phyloP scores from a whole-genome alignment of 2,113 vertebrate genomes.

The Petrocephalus microphthalmus region DNA sequence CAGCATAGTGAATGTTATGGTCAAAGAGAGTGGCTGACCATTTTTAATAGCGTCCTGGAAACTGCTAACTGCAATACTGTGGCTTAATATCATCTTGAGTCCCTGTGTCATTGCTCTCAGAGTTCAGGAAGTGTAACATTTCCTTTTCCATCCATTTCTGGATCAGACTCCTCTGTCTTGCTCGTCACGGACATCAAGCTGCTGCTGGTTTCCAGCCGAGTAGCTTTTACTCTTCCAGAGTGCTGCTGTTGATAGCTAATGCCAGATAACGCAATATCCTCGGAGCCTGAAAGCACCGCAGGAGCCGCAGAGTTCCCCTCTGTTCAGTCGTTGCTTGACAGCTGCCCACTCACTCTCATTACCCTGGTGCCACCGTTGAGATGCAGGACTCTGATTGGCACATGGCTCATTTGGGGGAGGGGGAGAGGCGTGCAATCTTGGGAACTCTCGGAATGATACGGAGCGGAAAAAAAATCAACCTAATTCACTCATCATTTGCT shows the following conservation, averaged over 20 bases:
- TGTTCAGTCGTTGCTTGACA: background rate
- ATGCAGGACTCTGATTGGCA: background rate
- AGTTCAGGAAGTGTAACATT: background rate
- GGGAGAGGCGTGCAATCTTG: background rate
- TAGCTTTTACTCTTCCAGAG: background rate
- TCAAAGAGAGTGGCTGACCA: background rate
- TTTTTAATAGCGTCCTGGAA: background rate
- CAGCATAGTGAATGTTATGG: background rate
- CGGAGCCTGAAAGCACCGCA: background rate
- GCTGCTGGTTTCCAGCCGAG: background rate
- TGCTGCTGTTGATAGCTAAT: background rate
- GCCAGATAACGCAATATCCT: background rate
- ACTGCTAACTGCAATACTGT: background rate
- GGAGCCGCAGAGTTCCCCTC: background rate
- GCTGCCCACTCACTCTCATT: background rate
- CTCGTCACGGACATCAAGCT: background rate
- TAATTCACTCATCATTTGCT: background rate
- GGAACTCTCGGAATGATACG: background rate
- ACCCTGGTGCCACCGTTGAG: background rate
- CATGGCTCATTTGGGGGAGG: background rate
- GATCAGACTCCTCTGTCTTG: background rate
- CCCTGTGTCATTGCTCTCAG: background rate
- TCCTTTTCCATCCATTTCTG: background rate
- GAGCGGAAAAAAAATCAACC: background rate
- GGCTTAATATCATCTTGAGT: background rate